Percentiles rank a stretch among this genome's conserved stretches.
Conservation (phyloP, 2,797 vertebrate genomes). For the Dendrocincla fuliginosa region DNA sequence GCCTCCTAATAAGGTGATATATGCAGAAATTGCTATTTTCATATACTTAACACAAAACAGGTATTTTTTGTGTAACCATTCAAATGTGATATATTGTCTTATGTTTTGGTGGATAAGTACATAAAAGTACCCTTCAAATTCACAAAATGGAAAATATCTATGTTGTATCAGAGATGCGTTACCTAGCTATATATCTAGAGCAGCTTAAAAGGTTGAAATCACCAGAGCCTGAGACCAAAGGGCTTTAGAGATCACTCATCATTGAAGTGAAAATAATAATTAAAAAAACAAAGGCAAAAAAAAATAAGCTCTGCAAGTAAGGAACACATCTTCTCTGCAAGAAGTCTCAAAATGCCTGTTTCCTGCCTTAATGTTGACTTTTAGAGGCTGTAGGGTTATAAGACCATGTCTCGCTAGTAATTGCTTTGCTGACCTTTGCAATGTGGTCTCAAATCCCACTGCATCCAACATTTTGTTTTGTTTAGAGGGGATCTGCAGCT, state of each 20-base stretch:
- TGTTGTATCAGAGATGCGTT: neutral
- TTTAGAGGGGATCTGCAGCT: neutral
- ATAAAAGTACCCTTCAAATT: neutral
- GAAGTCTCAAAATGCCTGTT: neutral
- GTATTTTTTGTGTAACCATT: neutral
- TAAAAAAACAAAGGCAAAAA: neutral
- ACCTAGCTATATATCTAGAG: neutral
- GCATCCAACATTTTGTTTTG: neutral
- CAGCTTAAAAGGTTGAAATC: neutral
- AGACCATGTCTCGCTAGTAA: neutral
- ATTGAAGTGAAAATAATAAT: neutral
- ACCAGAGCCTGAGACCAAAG: neutral
- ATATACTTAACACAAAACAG: neutral
- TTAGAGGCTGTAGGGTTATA: neutral
- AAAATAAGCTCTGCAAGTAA: neutral
- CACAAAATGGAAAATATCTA: neutral
- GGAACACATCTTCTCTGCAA: neutral
- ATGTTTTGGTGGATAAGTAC: neutral
- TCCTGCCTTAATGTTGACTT: neutral
- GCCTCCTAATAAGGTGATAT: neutral
- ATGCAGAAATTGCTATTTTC: neutral
- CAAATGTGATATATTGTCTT: neutral
- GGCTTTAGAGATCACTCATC: neutral
- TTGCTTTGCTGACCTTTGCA: neutral
- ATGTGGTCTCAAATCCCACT: neutral